Conservation (phyloP, 2,797 vertebrate species). For the Hemitrygon akajei region DNA sequence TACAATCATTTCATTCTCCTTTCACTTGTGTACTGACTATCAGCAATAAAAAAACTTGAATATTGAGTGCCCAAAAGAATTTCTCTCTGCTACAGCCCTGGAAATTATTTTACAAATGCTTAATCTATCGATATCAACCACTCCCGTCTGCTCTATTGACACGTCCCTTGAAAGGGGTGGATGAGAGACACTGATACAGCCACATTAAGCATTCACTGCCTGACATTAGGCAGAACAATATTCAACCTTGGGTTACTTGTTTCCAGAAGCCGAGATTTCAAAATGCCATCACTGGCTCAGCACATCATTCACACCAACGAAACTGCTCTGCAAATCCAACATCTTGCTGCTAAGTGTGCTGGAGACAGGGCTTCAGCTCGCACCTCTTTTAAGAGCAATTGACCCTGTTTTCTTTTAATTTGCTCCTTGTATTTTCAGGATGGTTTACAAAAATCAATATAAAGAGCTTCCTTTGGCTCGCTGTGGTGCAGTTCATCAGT, state of each 20-base stretch:
- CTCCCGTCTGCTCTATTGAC: neutral
- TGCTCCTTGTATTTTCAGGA: constrained; percentile 17
- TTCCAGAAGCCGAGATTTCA: constrained; percentile 29
- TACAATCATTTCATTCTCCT: no score
- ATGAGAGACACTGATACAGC: neutral
- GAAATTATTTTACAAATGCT: neutral
- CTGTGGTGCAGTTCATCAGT: neutral
- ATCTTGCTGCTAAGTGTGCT: constrained; percentile 11
- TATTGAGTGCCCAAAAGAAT: neutral
- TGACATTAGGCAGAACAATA: neutral
- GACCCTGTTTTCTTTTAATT: constrained; percentile 26
- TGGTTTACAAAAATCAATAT: neutral
- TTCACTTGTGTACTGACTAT: no score
- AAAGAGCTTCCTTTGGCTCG: neutral
- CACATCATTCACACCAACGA: constrained; percentile 11
- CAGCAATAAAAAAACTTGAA: no score
- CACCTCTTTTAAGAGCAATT: constrained; percentile 24
- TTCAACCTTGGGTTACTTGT: constrained; percentile 2
- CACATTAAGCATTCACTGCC: neutral
- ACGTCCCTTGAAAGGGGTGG: neutral
- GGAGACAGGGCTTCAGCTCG: constrained; percentile 5
- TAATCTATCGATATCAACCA: neutral
- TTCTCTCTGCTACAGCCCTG: neutral
- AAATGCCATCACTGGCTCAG: constrained; percentile 22
- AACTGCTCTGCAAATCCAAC: constrained; percentile 4